phyloP scores from a whole-genome alignment of 35 echinoderm and acorn worm species.

The Patiria miniata region DNA sequence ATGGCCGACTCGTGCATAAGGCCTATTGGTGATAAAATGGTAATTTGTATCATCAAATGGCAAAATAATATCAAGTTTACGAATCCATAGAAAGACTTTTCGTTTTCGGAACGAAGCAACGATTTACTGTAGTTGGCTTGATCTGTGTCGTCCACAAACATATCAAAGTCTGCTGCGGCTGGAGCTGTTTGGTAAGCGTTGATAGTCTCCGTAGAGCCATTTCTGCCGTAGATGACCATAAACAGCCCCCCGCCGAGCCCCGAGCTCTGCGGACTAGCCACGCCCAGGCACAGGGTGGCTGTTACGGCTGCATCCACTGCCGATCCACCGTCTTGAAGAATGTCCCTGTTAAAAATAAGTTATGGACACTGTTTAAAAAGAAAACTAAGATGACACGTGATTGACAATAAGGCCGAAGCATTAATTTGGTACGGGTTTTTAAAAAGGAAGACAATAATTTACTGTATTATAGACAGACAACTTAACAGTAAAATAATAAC shows the following conservation, averaged over 20 bases:
- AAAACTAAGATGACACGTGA: not conserved
- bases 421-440: not conserved
- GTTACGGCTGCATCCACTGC: constrained; percentile 75
- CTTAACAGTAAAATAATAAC: not conserved
- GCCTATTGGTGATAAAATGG: no score
- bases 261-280: constrained; percentile 57
- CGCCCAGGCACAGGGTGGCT: constrained; percentile 55
- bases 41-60: no score
- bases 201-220: not conserved
- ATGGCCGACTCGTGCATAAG: no score
- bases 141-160: constrained; percentile 31
- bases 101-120: not conserved
- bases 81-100: no score
- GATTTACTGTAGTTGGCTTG: constrained; percentile 41
- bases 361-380: not conserved
- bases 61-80: no score
- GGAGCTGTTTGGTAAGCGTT: constrained; percentile 52
- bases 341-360: constrained; percentile 29
- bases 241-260: constrained; percentile 69
- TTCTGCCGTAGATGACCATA: constrained; percentile 57
- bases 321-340: constrained; percentile 51
- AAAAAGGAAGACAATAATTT: not conserved
- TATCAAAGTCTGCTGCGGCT: constrained; percentile 29
- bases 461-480: not conserved
- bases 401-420: not conserved